A percentile compares a stretch with the other conserved stretches of the same genome.
Evolutionary conservation across 37 sponge, comb jelly and placozoan genomes (phyloP).

Genomic region (Oopsacas minuta): DNA sequence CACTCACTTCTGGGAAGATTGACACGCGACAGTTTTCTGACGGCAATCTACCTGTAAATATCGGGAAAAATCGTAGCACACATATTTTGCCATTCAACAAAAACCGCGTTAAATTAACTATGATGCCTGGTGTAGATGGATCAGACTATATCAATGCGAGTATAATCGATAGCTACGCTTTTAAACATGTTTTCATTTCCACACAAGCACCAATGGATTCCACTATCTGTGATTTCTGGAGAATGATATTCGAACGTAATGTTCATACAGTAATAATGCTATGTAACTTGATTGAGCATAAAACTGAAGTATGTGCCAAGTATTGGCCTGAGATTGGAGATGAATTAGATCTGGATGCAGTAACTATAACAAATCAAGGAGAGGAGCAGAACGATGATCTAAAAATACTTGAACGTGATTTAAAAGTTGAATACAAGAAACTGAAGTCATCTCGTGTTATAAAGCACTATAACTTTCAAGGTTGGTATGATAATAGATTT

Average conservation of each 20-base stretch:
- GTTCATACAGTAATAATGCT: neutral
- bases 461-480: neutral
- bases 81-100: constrained; percentile 25
- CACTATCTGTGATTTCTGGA: neutral
- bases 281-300: neutral
- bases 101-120: constrained; percentile 38
- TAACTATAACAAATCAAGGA: neutral
- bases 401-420: neutral
- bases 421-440: neutral
- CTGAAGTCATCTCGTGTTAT: neutral
- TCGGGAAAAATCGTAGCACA: neutral
- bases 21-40: constrained; percentile 3
- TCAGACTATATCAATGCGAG: constrained; percentile 77
- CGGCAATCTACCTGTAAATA: neutral
- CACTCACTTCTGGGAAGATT: neutral
- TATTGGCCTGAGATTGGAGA: constrained; percentile 7
- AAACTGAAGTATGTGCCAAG: neutral
- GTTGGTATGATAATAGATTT: neutral
- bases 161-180: constrained; percentile 30
- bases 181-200: neutral
- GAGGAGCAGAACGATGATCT: neutral
- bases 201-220: neutral
- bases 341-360: neutral
- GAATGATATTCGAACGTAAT: neutral
- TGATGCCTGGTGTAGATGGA: constrained; percentile 45